Percentiles rank a stretch among this genome's conserved stretches.
These are phyloP conservation scores for Oryctes rhinoceros DNA, from an alignment of 1,140 invertebrate species.

Conservation along the genomic window DNA sequence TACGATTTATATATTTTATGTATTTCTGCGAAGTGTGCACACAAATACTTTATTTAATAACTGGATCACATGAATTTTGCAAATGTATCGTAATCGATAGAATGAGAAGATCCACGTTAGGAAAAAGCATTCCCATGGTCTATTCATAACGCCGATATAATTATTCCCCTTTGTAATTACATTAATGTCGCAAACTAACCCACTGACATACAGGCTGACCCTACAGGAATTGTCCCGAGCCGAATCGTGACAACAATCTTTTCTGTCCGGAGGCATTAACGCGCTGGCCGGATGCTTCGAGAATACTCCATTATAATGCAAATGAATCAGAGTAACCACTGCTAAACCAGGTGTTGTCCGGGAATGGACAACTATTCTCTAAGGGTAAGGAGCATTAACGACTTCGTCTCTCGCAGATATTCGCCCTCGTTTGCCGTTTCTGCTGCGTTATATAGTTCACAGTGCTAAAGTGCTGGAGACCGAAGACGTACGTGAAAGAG, in stretches of 20 bases:
- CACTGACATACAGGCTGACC: constrained; percentile 42
- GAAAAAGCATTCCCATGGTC: constrained; percentile 31
- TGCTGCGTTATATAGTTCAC: not conserved
- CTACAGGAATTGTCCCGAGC: not conserved
- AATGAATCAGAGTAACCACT: constrained; percentile 44
- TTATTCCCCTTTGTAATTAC: constrained; percentile 46
- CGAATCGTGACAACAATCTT: not conserved
- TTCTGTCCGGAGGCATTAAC: not conserved
- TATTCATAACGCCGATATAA: constrained; percentile 34
- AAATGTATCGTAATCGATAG: not conserved
- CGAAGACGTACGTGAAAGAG: not conserved
- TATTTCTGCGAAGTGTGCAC: no score
- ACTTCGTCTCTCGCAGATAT: constrained; percentile 34
- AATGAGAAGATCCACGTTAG: not conserved
- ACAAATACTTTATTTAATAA: no score
- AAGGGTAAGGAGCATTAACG: constrained; percentile 44
- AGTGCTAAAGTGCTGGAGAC: not conserved
- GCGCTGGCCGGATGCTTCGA: constrained; percentile 32
- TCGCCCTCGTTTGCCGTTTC: constrained; percentile 12
- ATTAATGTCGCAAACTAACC: constrained; percentile 42
- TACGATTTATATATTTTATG: no score
- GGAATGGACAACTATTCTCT: constrained; percentile 45
- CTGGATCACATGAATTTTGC: no score
- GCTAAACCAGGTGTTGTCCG: constrained; percentile 44
- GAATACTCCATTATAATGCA: constrained; percentile 43